Base-by-base conservation (phyloP, 2,797 vertebrate genomes). In the Sebastes steindachneri region DNA sequence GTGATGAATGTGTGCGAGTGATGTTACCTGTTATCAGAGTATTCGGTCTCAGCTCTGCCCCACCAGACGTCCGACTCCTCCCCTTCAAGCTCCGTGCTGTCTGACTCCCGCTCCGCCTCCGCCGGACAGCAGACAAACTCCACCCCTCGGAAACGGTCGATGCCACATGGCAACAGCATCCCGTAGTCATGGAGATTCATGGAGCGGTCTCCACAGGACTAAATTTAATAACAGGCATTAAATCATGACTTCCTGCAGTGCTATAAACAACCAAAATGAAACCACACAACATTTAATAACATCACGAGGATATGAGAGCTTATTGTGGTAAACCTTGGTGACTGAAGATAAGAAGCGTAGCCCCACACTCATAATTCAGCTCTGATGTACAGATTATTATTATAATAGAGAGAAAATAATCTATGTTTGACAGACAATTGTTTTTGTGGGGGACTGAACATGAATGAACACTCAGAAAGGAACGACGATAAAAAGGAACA, bases 31-130 rank as follows among this genome's bases (percentile, higher is more conserved):
- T 96, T 97, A 41, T 99, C 98, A 2, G 96, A 93, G 72, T 99
- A 98, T 88, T 99, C 98, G 0, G 96, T 91, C 88, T 98, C 98
- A 0, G 97, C 96, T 15, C 97, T 97, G 1, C 98, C 98, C 98
- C 98, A 99, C 98, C 98, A 99, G 63, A 99, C 98, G 14, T 99
- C 98, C 0, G 98, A 99, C 92, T 98, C 97, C 37, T 96, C 96
- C 69, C 97, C 97, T 63, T 98, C 97, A 0, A 95, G 93, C 28
- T 97, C 97, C 0, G 95, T 90, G 4, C 96, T 97, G 75, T 99
- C 97, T 1, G 88, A 53, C 3, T 97, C 83, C 7, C 90, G 96
- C 83, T 98, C 97, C 0, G 94, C 96, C 75, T 98, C 97, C 4
- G 95, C 93, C 0, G 98, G 97, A 86, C 98, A 99, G 87, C 98